Conservation (phyloP, 2,888 invertebrate species). For the Colletes collaris region DNA sequence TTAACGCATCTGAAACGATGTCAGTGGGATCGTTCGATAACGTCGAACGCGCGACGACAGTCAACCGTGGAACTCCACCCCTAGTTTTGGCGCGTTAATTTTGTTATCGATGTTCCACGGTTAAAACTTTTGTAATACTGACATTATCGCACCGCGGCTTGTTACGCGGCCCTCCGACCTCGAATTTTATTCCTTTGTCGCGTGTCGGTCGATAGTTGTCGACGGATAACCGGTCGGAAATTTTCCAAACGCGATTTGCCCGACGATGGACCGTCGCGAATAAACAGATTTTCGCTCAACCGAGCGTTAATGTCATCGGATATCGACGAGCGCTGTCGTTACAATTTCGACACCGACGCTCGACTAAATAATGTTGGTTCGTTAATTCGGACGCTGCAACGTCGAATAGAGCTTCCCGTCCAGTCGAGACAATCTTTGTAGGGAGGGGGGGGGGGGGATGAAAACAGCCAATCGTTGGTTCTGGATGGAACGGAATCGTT, state of each 20-base stretch:
- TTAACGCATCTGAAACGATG: background rate
- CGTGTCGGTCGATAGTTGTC: slow-evolving; percentile 21
- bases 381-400: slow-evolving; percentile 21
- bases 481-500: too few species aligned
- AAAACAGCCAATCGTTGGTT: too few species aligned
- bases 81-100: slow-evolving; percentile 31
- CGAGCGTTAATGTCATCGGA: slow-evolving; percentile 44
- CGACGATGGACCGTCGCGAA: slow-evolving; percentile 39
- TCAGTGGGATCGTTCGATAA: slow-evolving; percentile 8
- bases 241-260: slow-evolving; percentile 39
- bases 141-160: slow-evolving; percentile 33
- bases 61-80: background rate
- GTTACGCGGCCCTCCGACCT: slow-evolving; percentile 11
- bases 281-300: slow-evolving; percentile 51
- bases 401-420: background rate
- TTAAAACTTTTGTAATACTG: slow-evolving; percentile 45
- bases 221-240: slow-evolving; percentile 43
- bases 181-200: slow-evolving; percentile 37
- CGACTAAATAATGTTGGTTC: slow-evolving; percentile 31
- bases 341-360: background rate
- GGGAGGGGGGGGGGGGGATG: too few species aligned
- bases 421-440: background rate
- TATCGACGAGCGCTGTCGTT: slow-evolving; percentile 22
- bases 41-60: background rate
- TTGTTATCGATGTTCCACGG: slow-evolving; percentile 37